Percentiles rank a stretch among this genome's conserved stretches.
Conservation (phyloP, 2,888 invertebrate species). For the Acleris cristana region DNA sequence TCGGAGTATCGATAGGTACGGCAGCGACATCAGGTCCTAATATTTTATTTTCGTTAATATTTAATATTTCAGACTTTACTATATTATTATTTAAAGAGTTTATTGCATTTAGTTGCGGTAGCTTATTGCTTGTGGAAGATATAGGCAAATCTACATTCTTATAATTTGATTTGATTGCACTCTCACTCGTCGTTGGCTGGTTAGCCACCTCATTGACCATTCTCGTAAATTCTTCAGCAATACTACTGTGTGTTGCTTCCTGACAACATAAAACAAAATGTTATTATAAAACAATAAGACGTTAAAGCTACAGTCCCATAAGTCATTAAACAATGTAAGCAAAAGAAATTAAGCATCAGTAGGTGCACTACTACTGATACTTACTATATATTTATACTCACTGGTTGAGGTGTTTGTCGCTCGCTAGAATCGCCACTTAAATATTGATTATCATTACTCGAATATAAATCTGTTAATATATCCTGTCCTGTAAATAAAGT, state of each 20-base stretch:
- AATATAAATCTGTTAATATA: slow-evolving; percentile 74
- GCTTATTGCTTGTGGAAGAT: slow-evolving; percentile 60
- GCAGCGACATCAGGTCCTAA: slow-evolving; percentile 68
- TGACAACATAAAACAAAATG: slow-evolving; percentile 41
- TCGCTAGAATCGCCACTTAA: slow-evolving; percentile 76
- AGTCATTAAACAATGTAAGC: slow-evolving; percentile 5
- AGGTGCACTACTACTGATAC: neutral
- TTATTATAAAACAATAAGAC: slow-evolving; percentile 32
- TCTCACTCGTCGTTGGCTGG: slow-evolving; percentile 65
- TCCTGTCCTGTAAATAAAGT: slow-evolving; percentile 74
- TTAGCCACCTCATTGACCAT: slow-evolving; percentile 74
- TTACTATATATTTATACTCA: slow-evolving; percentile 51
- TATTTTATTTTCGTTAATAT: slow-evolving; percentile 72
- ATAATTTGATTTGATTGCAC: slow-evolving; percentile 61
- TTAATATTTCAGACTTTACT: slow-evolving; percentile 75
- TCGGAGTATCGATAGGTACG: slow-evolving; percentile 81
- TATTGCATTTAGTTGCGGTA: slow-evolving; percentile 72
- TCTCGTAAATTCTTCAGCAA: slow-evolving; percentile 78
- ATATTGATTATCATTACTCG: slow-evolving; percentile 67
- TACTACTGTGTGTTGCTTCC: slow-evolving; percentile 67
- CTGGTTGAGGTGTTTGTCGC: slow-evolving; percentile 80
- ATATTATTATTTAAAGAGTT: slow-evolving; percentile 74
- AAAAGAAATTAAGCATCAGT: neutral
- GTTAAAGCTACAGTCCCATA: too few relatives aligned
- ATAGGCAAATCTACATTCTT: slow-evolving; percentile 62